Evolutionary conservation across 2,888 invertebrate genomes (phyloP).

Genomic region (Drosophila mimica): DNA sequence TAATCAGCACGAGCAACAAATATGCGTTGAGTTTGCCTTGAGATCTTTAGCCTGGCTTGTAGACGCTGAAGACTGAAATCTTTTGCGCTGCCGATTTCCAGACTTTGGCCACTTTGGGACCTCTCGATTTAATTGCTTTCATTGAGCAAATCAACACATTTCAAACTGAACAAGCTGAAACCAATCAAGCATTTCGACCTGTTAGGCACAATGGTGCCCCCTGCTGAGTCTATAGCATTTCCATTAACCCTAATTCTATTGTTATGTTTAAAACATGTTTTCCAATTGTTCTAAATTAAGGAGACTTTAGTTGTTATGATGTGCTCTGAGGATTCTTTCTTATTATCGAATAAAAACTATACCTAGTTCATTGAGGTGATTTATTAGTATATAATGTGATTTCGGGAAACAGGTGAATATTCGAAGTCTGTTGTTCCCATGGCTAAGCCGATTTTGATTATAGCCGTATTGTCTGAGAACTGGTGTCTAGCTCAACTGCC

Average conservation of each 20-base stretch:
- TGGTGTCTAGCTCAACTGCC: not conserved
- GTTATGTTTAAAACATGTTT: not conserved
- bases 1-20: constrained; percentile 41
- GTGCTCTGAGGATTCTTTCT: not conserved
- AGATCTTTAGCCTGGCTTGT: constrained; percentile 51
- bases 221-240: not conserved
- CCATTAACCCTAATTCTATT: not conserved
- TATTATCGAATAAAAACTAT: not conserved
- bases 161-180: constrained; percentile 36
- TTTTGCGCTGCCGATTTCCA: constrained; percentile 24
- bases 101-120: constrained; percentile 47
- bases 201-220: not conserved
- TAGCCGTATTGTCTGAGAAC: not conserved
- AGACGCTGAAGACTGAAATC: constrained; percentile 5
- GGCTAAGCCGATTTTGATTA: not conserved
- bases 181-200: constrained; percentile 7
- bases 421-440: not conserved
- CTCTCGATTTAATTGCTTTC: constrained; percentile 77
- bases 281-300: not conserved
- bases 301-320: not conserved
- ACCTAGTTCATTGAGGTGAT: not conserved
- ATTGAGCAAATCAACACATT: constrained; percentile 70
- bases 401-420: not conserved
- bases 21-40: constrained; percentile 29
- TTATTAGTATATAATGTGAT: not conserved